Conservation (phyloP, 2,113 vertebrate genomes). For the Corvus moneduloides region DNA sequence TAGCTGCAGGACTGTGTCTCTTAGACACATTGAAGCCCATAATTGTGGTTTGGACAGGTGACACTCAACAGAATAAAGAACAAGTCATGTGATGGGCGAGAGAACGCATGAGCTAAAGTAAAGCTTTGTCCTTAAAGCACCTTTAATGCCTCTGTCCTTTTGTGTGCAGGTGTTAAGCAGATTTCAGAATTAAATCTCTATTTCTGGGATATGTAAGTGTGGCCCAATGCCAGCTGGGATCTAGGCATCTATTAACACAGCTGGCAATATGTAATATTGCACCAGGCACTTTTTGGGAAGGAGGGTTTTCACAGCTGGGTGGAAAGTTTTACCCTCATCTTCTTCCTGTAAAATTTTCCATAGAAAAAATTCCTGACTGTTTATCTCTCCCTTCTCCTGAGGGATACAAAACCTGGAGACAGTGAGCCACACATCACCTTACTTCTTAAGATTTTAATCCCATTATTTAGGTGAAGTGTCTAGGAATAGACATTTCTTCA, state of each 20-base stretch:
- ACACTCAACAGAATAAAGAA: constrained; percentile 13
- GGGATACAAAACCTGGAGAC: background rate
- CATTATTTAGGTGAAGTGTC: background rate
- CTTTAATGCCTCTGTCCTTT: constrained; percentile 20
- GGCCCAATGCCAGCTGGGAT: background rate
- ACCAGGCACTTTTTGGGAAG: background rate
- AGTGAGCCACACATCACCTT: background rate
- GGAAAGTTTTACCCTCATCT: background rate
- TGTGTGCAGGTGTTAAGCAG: constrained; percentile 33
- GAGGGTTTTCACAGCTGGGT: constrained; percentile 12
- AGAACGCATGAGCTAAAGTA: background rate
- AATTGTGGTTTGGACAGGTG: background rate
- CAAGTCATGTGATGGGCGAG: background rate
- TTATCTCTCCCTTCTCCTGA: background rate
- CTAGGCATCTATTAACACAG: constrained; percentile 46
- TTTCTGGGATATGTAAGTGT: background rate
- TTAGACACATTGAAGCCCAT: background rate
- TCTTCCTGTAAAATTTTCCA: background rate
- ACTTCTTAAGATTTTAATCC: background rate
- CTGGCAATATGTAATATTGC: background rate
- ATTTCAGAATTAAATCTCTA: background rate
- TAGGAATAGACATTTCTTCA: background rate
- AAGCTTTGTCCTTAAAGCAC: constrained; percentile 23
- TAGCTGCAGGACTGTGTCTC: background rate
- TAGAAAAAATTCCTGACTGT: background rate